Evolutionary conservation across 2,888 invertebrate species (phyloP), one percentile per base, ranked within the genome.

Genomic region (Drosophila fulvimacula): DNA sequence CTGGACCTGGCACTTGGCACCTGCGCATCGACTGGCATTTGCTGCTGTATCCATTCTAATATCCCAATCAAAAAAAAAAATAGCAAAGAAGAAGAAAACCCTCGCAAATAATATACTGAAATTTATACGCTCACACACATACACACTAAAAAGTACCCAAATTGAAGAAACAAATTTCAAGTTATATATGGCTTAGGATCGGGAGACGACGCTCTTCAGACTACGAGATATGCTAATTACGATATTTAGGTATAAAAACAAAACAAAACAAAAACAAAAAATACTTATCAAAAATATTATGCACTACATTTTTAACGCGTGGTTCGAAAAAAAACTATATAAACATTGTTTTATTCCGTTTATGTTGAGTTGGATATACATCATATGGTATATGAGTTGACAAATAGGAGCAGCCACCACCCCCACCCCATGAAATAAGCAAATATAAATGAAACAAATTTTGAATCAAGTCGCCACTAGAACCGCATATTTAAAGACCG

Each of bases 281-380:
- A 72, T 84, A 79, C 79, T 84, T 82, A 85, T 82, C 82, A 77
- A 79, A 79, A 67, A 67, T 82, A 84, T 76, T 82, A 85, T 77
- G 81, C 82, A 83, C 82, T 82, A 85, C 72, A 77, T 74, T 75
- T 81, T 78, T 78, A 80, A 82, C 81, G 86, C 88, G 74, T 88
- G 80, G 85, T 79, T 88, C 58, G 59, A 70, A 30, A 24, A 7
- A 41, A 17, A 56, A 59, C 69, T 63, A 55, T 42, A 73, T 61
- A 51, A 52, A 36, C 66, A 69, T 62, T 67, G 66, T 82, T 85
- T 79, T 46, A 69, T 76, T 88, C 64, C 67, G 76, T 85, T 88
- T 70, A 66, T 69, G 69, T 87, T 82, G 67, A 76, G 70, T 87
- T 83, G 62, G 65, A 48, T 48, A 48, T 48, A 46, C n/a, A n/a